A percentile compares a stretch with the other conserved stretches of the same genome.
phyloP scores from a whole-genome alignment of 2,797 vertebrate genomes.

The Neostethus bicornis region DNA sequence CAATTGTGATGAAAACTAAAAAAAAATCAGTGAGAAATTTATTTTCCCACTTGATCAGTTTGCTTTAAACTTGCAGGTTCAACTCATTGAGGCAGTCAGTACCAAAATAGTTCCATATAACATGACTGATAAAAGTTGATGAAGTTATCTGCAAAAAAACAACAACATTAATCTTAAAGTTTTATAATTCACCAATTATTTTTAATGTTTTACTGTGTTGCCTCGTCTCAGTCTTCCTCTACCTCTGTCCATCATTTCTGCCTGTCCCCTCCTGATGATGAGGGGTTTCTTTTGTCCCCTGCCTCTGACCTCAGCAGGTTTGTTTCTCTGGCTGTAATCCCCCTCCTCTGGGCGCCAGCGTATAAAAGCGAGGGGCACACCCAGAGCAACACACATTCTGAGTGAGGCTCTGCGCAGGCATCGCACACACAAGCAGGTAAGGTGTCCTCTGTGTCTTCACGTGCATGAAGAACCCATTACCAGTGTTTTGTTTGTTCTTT shows the following conservation, averaged over 20 bases:
- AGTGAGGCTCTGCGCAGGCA: conserved; percentile 74
- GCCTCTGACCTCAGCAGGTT: conserved; percentile 79
- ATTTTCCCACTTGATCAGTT: not conserved
- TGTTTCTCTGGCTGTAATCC: conserved; percentile 80
- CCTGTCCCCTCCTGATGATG: conserved; percentile 77
- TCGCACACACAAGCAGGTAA: conserved; percentile 79
- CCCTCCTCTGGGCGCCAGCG: conserved; percentile 77
- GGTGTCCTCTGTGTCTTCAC: conserved; percentile 15
- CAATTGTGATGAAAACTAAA: not conserved
- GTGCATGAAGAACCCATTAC: not conserved
- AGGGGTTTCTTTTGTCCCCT: conserved; percentile 76
- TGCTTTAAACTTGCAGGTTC: not conserved
- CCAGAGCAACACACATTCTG: conserved; percentile 73
- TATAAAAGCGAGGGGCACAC: conserved; percentile 75
- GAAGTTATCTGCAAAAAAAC: not conserved
- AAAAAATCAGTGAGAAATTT: not conserved
- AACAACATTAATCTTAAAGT: not conserved
- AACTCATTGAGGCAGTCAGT: not conserved
- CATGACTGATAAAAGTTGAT: not conserved
- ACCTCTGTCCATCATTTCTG: conserved; percentile 24
- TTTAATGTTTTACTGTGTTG: conserved; percentile 6
- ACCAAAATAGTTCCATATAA: not conserved
- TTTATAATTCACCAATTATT: not conserved
- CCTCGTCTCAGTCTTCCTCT: conserved; percentile 25
- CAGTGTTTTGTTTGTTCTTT: not conserved